These are phyloP conservation scores for Maccullochella peelii DNA, from an alignment of 2,113 vertebrate genomes.

Conservation along the genomic window DNA sequence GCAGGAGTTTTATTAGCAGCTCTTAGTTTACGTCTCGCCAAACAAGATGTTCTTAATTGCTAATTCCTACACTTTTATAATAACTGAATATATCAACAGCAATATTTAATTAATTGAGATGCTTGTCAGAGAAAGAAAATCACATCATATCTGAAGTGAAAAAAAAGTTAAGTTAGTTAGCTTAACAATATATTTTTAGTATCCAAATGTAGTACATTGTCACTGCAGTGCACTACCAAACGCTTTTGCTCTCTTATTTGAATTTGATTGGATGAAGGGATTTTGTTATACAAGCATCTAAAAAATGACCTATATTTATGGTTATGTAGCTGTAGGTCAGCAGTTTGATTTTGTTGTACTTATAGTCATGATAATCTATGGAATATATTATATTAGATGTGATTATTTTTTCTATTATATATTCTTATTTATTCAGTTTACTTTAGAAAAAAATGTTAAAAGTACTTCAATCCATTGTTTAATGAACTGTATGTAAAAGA, in stretches of 20 bases:
- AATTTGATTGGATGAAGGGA: not conserved
- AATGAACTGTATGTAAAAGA: not conserved
- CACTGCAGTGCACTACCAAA: not conserved
- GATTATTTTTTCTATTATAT: not conserved
- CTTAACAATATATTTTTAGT: not conserved
- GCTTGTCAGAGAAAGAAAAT: not conserved
- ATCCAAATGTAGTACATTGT: not conserved
- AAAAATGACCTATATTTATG: not conserved
- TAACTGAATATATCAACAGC: constrained; percentile 18
- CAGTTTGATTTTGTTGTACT: not conserved
- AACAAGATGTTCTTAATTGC: constrained; percentile 9
- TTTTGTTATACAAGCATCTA: not conserved
- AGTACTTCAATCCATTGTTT: not conserved
- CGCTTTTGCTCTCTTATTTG: no score
- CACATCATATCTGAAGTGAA: not conserved
- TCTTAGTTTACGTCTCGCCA: not conserved
- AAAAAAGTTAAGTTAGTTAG: not conserved
- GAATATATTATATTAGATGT: not conserved
- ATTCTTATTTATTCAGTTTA: not conserved
- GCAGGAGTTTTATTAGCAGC: not conserved
- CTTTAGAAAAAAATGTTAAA: not conserved
- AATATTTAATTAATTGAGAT: not conserved
- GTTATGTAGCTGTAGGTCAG: not conserved
- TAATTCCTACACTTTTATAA: not conserved
- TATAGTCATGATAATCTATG: not conserved